Percentiles rank a stretch among this genome's conserved stretches.
Conservation (phyloP, 2,113 vertebrate species). For the Nesogale talazaci region DNA sequence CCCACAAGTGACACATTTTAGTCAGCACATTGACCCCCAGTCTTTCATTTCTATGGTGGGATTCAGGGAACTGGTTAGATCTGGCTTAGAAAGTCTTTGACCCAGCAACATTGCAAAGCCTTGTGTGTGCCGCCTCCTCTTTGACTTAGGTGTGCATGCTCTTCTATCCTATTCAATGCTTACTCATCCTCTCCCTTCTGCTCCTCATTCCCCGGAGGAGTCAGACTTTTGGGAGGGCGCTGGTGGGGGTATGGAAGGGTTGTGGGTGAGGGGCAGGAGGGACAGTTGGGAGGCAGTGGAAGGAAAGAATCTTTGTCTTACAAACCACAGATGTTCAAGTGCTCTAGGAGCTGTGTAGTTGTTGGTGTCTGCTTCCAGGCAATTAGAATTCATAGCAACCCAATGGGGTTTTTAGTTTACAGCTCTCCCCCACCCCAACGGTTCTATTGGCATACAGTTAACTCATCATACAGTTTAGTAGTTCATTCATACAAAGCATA, state of each 20-base stretch:
- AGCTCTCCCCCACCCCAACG: too few species aligned
- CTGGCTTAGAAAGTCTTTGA: not conserved
- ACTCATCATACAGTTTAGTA: too few species aligned
- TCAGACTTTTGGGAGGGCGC: too few species aligned
- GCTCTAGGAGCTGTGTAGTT: not conserved
- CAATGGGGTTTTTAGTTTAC: too few species aligned
- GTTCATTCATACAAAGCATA: too few species aligned
- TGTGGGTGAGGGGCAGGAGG: too few species aligned
- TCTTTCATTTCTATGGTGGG: not conserved
- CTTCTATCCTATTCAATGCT: not conserved
- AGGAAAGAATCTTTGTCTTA: constrained; percentile 4
- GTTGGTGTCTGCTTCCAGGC: not conserved
- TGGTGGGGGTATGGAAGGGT: too few species aligned
- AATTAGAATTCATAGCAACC: too few species aligned
- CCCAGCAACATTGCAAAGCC: not conserved
- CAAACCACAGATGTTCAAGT: not conserved
- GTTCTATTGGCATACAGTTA: too few species aligned
- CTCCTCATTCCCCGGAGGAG: not conserved
- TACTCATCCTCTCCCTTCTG: not conserved
- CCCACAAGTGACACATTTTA: not conserved
- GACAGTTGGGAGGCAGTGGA: not conserved
- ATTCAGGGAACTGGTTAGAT: constrained; percentile 1
- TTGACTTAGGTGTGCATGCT: not conserved
- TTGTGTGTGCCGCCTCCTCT: not conserved
- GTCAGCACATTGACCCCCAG: not conserved